Evolutionary conservation across 2,797 vertebrate genomes (phyloP).

Genomic region (Falco peregrinus): DNA sequence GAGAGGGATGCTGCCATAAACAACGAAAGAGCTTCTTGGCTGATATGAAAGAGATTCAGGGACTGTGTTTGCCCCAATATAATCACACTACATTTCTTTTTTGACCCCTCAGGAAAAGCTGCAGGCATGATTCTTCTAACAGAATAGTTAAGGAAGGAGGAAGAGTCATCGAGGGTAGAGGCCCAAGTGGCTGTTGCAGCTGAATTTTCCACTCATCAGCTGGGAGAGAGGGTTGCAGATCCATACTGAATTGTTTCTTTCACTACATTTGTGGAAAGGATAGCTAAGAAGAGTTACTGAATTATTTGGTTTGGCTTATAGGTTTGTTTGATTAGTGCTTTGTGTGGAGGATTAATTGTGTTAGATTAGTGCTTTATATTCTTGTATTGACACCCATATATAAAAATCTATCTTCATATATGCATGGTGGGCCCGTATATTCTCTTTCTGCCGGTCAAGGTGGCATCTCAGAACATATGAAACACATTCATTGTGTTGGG

Average conservation of each 20-base stretch:
- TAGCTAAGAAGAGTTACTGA: not conserved
- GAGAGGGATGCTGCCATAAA: not conserved
- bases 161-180: not conserved
- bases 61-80: not conserved
- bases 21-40: not conserved
- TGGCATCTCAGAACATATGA: not conserved
- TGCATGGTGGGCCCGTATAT: rapidly evolving
- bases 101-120: not conserved
- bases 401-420: not conserved
- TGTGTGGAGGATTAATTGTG: not conserved
- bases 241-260: not conserved
- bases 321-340: not conserved
- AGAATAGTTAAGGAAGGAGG: not conserved
- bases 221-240: not conserved
- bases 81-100: not conserved
- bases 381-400: not conserved
- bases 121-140: not conserved
- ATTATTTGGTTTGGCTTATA: not conserved
- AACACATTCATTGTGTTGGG: not conserved
- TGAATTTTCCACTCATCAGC: not conserved
- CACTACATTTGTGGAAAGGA: not conserved
- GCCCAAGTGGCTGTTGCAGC: not conserved
- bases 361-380: not conserved
- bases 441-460: not conserved
- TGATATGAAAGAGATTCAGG: not conserved